Evolutionary conservation across 2,888 invertebrate genomes (phyloP), one percentile per base, ranked within the genome.

Genomic region (Cylloceria caligata): DNA sequence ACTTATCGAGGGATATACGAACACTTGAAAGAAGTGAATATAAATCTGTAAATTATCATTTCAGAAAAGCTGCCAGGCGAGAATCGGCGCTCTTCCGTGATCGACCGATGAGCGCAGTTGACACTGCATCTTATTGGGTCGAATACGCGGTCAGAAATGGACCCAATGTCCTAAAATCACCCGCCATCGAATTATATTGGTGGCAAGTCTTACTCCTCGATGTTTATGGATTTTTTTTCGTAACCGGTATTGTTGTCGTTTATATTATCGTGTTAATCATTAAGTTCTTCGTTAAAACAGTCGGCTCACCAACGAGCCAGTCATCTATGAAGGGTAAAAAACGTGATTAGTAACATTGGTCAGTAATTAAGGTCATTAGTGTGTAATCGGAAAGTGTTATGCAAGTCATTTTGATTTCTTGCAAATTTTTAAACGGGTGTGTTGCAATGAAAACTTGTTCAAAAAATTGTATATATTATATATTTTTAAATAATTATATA

Each of bases 11-110:
- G 3, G 21, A 52, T 11, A 21, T 11, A 24, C 36, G 24, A 55
- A 27, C 9, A 34, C 3, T 64, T 16, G 21, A 21, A 0, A 1
- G 11, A 34, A 19, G 7, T 13, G 11, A 57, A 67, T 55, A 9
- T 0, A 19, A 16, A 57, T 42, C 1, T 30, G n/a, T 36, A 6
- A 52, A 67, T 72, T 24, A 24, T 62, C 67, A 71, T 68, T 84
- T 65, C 80, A 90, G 86, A 47, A 84, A 90, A 4, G 92, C 89
- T n/a, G 88, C 92, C 0, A 79, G 78, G 34, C 65, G 57, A 0
- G 3, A 88, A 36, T 91, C 92, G 5, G 47, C n/a, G 13, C 83
- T 60, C 62, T 91, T 92, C 49, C 74, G 86, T 0, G 89, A 89
- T 73, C 84, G 87, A 74, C 89, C 88, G 24, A 80, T 86, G 77